Evolutionary conservation across 2,797 vertebrate species (phyloP).

Genomic region (Netta rufina): DNA sequence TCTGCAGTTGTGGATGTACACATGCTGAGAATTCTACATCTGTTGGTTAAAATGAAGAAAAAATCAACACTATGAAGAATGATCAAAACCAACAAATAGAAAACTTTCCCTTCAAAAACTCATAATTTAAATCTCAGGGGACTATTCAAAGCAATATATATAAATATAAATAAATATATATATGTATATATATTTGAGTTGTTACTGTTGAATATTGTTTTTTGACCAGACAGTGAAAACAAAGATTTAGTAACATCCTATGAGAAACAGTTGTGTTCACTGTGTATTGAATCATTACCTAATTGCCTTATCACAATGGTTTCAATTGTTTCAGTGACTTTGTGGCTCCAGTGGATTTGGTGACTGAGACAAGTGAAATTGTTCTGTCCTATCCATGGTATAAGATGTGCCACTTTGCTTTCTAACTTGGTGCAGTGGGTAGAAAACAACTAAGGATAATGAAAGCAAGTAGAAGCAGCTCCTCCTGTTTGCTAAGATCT

Average conservation of each 20-base stretch:
- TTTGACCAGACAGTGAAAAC: not conserved
- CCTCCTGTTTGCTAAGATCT: not conserved
- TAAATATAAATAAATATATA: not conserved
- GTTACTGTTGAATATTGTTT: not conserved
- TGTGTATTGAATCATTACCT: not conserved
- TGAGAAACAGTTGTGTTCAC: not conserved
- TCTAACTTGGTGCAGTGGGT: not conserved
- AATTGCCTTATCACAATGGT: not conserved
- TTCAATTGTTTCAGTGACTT: not conserved
- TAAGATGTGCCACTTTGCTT: not conserved
- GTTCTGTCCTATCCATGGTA: not conserved
- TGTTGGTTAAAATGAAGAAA: constrained; percentile 24
- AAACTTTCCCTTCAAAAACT: constrained; percentile 11
- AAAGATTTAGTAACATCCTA: not conserved
- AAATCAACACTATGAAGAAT: not conserved
- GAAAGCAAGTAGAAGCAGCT: not conserved
- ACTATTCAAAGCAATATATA: not conserved
- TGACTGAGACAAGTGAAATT: not conserved
- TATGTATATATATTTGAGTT: not conserved
- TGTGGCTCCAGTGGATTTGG: not conserved
- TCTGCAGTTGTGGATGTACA: constrained; percentile 6
- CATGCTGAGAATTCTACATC: not conserved
- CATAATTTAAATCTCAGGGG: not conserved
- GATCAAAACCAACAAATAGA: not conserved
- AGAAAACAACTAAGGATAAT: not conserved